phyloP scores from a whole-genome alignment of 1,140 invertebrate species.

The Chlorops oryzae region DNA sequence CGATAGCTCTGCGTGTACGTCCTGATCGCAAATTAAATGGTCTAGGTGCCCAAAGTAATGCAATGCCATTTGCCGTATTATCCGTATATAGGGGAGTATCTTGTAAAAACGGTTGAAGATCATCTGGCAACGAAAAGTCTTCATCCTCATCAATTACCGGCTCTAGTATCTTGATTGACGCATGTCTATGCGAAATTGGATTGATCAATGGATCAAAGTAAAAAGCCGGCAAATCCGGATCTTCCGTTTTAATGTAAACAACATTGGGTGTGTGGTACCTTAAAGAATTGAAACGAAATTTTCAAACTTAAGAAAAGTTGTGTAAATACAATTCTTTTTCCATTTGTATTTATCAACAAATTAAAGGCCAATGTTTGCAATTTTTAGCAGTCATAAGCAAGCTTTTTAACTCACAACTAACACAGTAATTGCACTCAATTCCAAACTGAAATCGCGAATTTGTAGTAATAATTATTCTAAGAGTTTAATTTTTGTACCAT shows the following conservation, averaged over 20 bases:
- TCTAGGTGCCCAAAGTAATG: slow-evolving; percentile 95
- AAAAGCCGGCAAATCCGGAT: slow-evolving; percentile 99
- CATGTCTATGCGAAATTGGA: slow-evolving; percentile 93
- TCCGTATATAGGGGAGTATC: slow-evolving; percentile 96
- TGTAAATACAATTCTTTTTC: background rate
- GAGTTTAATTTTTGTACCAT: too few species aligned
- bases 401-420: slow-evolving; percentile 19
- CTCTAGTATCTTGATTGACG: slow-evolving; percentile 63
- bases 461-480: slow-evolving; percentile 32
- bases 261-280: slow-evolving; percentile 99
- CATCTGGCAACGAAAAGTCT: slow-evolving; percentile 88
- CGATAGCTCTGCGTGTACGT: slow-evolving; percentile 81
- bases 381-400: slow-evolving; percentile 30
- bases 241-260: slow-evolving; percentile 99
- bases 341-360: background rate
- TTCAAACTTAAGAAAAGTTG: background rate
- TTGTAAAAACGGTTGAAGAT: slow-evolving; percentile 85
- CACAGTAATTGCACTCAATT: slow-evolving; percentile 32
- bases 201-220: slow-evolving; percentile 99
- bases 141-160: slow-evolving; percentile 89
- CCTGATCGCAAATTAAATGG: slow-evolving; percentile 95
- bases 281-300: slow-evolving; percentile 8
- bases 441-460: slow-evolving; percentile 28
- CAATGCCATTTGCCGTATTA: slow-evolving; percentile 98
- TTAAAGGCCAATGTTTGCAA: slow-evolving; percentile 28